These are phyloP conservation scores for Acipenser ruthenus DNA, from an alignment of 2,797 vertebrate species.

Conservation along the genomic window DNA sequence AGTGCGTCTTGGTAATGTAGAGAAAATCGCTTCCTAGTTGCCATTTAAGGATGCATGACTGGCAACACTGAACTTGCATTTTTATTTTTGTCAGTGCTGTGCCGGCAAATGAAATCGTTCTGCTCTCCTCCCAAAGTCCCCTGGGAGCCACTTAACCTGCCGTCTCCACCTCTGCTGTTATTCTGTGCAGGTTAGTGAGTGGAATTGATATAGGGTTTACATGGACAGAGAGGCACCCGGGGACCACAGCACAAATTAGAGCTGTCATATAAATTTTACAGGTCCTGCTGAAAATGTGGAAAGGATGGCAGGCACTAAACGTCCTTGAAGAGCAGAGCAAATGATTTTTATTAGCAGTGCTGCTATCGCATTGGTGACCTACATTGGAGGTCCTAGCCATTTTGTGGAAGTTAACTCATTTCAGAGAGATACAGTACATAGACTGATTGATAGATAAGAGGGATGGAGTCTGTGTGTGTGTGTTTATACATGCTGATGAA, in stretches of 20 bases:
- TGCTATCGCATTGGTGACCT: constrained; percentile 10
- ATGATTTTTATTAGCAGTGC: constrained; percentile 26
- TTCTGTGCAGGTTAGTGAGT: constrained; percentile 1
- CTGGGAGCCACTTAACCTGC: neutral
- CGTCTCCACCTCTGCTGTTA: neutral
- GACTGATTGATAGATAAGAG: no score
- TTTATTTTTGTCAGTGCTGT: neutral
- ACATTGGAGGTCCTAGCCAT: neutral
- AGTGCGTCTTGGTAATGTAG: no score
- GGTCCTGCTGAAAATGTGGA: constrained; percentile 43
- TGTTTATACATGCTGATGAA: neutral
- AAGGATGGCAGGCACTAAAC: constrained; percentile 33
- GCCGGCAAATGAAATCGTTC: neutral
- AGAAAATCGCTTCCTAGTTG: neutral
- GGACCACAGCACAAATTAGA: constrained; percentile 56
- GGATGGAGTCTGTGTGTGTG: neutral
- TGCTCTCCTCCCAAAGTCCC: neutral
- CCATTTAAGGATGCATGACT: neutral
- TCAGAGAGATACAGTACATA: no score
- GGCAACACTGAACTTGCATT: neutral
- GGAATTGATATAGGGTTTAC: constrained; percentile 36
- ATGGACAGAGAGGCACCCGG: constrained; percentile 31
- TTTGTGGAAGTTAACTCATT: neutral
- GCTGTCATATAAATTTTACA: constrained; percentile 57
- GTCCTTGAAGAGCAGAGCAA: constrained; percentile 47